Conservation (phyloP, 1,140 invertebrate genomes). For the Epicauta chinensis region DNA sequence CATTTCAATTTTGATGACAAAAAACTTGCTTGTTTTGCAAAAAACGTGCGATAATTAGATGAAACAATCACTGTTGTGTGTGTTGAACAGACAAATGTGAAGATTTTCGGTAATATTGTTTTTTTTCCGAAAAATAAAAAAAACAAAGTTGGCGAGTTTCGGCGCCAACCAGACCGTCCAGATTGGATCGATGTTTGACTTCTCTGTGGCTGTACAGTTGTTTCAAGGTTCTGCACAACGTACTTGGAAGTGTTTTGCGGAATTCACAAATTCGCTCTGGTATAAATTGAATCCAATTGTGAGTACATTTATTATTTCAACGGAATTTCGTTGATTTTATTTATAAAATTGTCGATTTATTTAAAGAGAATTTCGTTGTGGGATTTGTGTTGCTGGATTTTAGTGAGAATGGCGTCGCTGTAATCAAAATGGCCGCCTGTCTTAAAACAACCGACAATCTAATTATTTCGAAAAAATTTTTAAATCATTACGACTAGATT, state of each 20-base stretch:
- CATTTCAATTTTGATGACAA: too few species aligned
- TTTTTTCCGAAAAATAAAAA: too few species aligned
- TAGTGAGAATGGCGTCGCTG: slow-evolving; percentile 2
- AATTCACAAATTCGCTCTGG: slow-evolving; percentile 51
- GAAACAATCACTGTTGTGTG: too few species aligned
- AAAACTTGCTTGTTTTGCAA: too few species aligned
- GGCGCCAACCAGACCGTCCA: neutral
- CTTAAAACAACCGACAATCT: neutral
- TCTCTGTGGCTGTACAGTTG: slow-evolving; percentile 52
- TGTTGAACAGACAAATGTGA: too few species aligned
- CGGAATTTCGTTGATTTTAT: neutral
- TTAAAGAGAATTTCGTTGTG: neutral
- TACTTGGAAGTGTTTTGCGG: slow-evolving; percentile 55
- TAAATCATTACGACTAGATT: too few species aligned
- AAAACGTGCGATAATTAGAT: too few species aligned
- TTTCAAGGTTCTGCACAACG: slow-evolving; percentile 53
- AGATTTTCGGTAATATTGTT: too few species aligned
- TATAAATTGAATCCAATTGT: slow-evolving; percentile 52
- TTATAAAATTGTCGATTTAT: neutral
- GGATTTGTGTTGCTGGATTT: neutral
- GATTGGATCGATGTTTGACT: slow-evolving; percentile 57
- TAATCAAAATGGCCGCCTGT: slow-evolving; percentile 12
- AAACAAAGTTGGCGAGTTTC: too few species aligned
- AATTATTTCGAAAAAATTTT: too few species aligned
- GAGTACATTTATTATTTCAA: slow-evolving; percentile 37